Percentiles rank a stretch among this genome's conserved stretches.
Conservation (phyloP, 2,113 vertebrate species). For the Peromyscus maniculatus region DNA sequence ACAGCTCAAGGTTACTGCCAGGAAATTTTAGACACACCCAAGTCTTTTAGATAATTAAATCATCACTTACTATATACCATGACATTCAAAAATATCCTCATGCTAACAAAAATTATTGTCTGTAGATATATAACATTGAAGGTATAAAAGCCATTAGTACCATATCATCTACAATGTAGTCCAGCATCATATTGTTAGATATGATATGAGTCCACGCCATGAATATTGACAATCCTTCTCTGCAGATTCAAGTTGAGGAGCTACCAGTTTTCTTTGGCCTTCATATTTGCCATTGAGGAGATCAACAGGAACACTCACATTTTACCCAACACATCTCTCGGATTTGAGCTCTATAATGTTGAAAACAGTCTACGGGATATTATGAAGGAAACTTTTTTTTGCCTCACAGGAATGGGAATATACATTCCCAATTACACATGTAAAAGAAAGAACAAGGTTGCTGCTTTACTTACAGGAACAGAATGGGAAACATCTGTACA, state of each 20-base stretch:
- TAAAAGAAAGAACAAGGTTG: not conserved
- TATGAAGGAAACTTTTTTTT: not conserved
- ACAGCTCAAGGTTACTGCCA: not conserved
- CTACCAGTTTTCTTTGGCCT: not conserved
- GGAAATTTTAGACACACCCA: not conserved
- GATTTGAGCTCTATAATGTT: not conserved
- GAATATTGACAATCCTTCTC: not conserved
- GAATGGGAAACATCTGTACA: not conserved
- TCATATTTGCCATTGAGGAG: not conserved
- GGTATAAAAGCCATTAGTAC: not conserved
- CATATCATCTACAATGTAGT: no score
- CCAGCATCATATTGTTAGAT: not conserved
- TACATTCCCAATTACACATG: not conserved
- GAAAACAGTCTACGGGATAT: not conserved
- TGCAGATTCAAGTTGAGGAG: not conserved
- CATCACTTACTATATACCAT: not conserved
- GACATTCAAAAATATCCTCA: not conserved
- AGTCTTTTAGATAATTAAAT: not conserved
- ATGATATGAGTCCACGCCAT: not conserved
- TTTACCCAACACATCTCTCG: not conserved
- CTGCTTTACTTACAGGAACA: not conserved
- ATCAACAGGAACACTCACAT: not conserved
- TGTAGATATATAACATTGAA: not conserved
- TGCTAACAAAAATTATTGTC: not conserved
- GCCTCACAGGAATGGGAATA: not conserved